These are phyloP conservation scores for Urechis unicinctus DNA, from an alignment of 2,888 invertebrate species.

Conservation along the genomic window DNA sequence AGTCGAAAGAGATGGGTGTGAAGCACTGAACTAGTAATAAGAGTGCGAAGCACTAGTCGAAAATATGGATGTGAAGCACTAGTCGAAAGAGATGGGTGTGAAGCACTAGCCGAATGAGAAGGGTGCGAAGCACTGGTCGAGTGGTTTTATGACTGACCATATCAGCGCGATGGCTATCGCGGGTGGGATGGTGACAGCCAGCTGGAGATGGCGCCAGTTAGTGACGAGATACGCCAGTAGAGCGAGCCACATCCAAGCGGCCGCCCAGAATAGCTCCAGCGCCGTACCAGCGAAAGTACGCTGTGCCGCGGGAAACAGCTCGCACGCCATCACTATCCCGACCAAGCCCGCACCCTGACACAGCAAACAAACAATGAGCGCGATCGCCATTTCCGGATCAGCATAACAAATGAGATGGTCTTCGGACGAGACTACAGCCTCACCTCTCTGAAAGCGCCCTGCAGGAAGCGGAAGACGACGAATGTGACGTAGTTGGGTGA, in stretches of 20 bases:
- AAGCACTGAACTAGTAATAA: too few relatives aligned
- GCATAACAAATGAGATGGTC: too few relatives aligned
- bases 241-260: conserved; percentile 15
- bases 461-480: conserved; percentile 23
- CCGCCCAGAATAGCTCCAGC: conserved; percentile 19
- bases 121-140: background rate
- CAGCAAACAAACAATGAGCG: background rate
- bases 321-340: conserved; percentile 21
- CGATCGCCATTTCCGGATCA: too few relatives aligned
- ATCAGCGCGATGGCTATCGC: conserved; percentile 15
- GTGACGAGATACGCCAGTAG: conserved; percentile 19
- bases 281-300: conserved; percentile 20
- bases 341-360: conserved; percentile 19
- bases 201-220: conserved; percentile 19
- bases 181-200: conserved; percentile 13
- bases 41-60: too few relatives aligned
- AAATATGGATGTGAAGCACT: too few relatives aligned
- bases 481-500: conserved; percentile 22
- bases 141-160: conserved; percentile 7
- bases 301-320: conserved; percentile 20
- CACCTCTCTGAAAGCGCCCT: conserved; percentile 19
- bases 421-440: too few relatives aligned
- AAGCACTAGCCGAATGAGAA: too few relatives aligned
- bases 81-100: too few relatives aligned
- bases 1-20: too few relatives aligned